phyloP scores from a whole-genome alignment of 2,888 invertebrate genomes.

The Eurois occulta region DNA sequence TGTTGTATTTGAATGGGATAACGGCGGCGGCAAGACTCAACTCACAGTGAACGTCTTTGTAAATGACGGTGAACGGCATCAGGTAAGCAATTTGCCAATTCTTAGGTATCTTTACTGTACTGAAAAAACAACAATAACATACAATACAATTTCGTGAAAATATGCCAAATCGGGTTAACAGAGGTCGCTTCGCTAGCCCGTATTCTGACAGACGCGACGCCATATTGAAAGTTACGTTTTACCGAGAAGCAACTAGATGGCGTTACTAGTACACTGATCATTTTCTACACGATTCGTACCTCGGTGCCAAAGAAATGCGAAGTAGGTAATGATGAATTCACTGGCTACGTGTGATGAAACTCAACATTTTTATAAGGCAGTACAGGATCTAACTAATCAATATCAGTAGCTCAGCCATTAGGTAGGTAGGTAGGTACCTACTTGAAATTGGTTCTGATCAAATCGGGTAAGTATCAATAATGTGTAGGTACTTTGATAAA shows the following conservation, averaged over 20 bases:
- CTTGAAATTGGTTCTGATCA: background rate
- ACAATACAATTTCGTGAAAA: background rate
- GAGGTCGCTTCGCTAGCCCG: background rate
- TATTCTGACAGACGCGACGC: background rate
- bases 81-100: slow-evolving; percentile 32
- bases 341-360: background rate
- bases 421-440: too few species aligned
- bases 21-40: slow-evolving; percentile 57
- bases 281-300: background rate
- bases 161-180: background rate
- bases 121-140: background rate
- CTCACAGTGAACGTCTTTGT: slow-evolving; percentile 48
- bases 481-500: background rate
- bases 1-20: slow-evolving; percentile 60
- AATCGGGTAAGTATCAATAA: background rate
- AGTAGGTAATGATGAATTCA: background rate
- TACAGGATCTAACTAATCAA: background rate
- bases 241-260: background rate
- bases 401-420: background rate
- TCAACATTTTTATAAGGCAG: background rate
- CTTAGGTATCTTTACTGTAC: too few species aligned
- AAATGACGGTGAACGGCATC: slow-evolving; percentile 62
- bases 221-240: background rate
- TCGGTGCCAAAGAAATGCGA: background rate
- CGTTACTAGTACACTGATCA: background rate